Base-by-base conservation (phyloP, 2,797 vertebrate species). In the Phalanger gymnotis region DNA sequence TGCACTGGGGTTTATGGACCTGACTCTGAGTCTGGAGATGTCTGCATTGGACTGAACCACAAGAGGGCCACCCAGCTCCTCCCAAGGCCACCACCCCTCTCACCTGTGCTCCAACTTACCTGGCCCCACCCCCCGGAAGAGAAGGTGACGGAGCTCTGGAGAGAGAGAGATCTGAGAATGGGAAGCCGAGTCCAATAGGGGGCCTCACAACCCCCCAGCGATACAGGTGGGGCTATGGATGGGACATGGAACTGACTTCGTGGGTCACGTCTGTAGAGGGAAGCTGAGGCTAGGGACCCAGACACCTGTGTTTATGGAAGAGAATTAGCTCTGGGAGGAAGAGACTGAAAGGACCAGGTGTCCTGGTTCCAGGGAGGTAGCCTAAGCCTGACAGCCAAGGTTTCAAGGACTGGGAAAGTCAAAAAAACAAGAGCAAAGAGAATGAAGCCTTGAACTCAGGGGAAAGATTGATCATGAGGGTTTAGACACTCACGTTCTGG, bases 41-140 rank as follows among this genome's bases (percentile, higher is more conserved):
- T 87, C 40, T 87, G 22, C 73, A 51, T 51, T 27, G 40, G 40
- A 87, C 73, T 27, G 40, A 87, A 92, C 96, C 97, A 52, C 95
- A 92, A 97, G 97, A 94, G 55, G 94, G 96, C 96, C 92, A 87
- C 53, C 90, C 56, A 16, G 92, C 25, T 56, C 93, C 57, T 94
- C 94, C 95, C 52, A 34, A 34, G n/a, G 58, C 90, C 19, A 97
- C 97, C 54, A 31, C 90, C 98, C 96, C 95, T 94, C 94, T 96
- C 96, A 98, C 98, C 98, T 98, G 97, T 96, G 92, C 92, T 0
- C 30, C 34, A 0, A 28, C 34, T 90, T 96, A 97, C 96, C 97
- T 96, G 97, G 94, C 66, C 0, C 97, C 97, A 93, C 97, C 97
- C 58, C 96, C 97, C 97, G 96, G 98, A 98, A 98, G 96, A 97